These are phyloP conservation scores for Lynx canadensis DNA, from an alignment of 2,113 vertebrate genomes.

Conservation along the genomic window DNA sequence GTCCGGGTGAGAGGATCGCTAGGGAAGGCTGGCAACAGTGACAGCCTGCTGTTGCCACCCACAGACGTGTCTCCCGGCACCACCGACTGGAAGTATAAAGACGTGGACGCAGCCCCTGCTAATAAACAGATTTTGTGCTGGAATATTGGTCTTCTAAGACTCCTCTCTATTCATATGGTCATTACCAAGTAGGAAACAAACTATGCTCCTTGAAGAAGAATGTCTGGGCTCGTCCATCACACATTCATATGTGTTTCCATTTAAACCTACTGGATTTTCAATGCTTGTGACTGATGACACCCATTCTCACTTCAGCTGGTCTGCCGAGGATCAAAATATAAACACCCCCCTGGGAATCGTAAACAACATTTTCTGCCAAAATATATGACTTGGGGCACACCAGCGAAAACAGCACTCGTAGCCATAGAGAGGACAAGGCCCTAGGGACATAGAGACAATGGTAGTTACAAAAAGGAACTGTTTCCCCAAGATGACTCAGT, in stretches of 20 bases:
- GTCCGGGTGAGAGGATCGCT: neutral
- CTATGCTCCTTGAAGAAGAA: constrained; percentile 14
- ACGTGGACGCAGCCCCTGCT: neutral
- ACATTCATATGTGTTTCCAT: neutral
- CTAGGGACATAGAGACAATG: neutral
- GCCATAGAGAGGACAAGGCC: neutral
- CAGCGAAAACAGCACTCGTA: neutral
- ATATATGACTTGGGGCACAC: neutral
- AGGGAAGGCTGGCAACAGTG: neutral
- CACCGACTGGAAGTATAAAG: neutral
- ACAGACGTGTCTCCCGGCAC: neutral
- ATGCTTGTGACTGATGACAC: neutral
- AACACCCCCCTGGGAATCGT: neutral
- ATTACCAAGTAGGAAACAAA: constrained; percentile 28
- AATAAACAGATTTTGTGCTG: neutral
- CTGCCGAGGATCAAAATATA: neutral
- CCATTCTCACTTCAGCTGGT: neutral
- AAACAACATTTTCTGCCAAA: constrained; percentile 19
- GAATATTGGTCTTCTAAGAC: constrained; percentile 10
- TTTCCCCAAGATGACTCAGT: neutral
- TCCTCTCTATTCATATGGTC: neutral
- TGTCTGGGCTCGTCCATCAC: neutral
- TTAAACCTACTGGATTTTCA: neutral
- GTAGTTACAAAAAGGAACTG: neutral
- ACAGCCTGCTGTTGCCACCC: constrained; percentile 9